Base-by-base conservation (phyloP, 2,797 vertebrate species). In the Champsocephalus esox region DNA sequence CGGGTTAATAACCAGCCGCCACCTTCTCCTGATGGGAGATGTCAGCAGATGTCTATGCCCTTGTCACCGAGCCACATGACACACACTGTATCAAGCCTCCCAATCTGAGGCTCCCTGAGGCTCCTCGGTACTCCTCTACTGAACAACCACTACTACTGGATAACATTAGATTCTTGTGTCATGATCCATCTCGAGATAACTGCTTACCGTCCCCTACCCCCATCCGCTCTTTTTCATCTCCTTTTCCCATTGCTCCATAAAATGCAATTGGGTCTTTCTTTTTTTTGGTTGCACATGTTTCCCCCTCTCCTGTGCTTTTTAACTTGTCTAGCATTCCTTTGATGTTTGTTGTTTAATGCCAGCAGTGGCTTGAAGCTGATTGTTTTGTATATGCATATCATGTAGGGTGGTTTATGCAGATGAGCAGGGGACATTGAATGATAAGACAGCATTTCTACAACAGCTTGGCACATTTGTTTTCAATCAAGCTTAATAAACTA, bases 1-100 rank as follows among this genome's bases (percentile, higher is more conserved):
- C 54, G 45, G 89, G 90, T 92, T 94, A 94, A 92, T 92, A 92
- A 92, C 90, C 84, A 83, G 68, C 86, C 75, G 74, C 85, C 83
- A 86, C 90, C 86, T 87, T 87, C 82, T 65, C 67, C 86, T 88
- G 92, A 91, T 89, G 83, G 85, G 75, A 77, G 85, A 90, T 88
- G 90, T 91, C 90, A 87, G 79, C 75, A 64, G 80, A 82, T 73
- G 84, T 84, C 90, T 77, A 16, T 88, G 89, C 83, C 92, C 89
- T 90, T 92, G 91, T 92, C 89, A 90, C 81, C 82, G 68, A 11
- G 66, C 82, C 80, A 46, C 81, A 80, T 88, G 88, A 90, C 88
- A 87, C 89, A 90, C 84, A 90, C 87, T 79, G 82, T 87, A 92
- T 90, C 86, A 79, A 61, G 71, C 73, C 66, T 73, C 45, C n/a